Base-by-base conservation (phyloP, 2,797 vertebrate species). In the Mormyrus proboscirostris region DNA sequence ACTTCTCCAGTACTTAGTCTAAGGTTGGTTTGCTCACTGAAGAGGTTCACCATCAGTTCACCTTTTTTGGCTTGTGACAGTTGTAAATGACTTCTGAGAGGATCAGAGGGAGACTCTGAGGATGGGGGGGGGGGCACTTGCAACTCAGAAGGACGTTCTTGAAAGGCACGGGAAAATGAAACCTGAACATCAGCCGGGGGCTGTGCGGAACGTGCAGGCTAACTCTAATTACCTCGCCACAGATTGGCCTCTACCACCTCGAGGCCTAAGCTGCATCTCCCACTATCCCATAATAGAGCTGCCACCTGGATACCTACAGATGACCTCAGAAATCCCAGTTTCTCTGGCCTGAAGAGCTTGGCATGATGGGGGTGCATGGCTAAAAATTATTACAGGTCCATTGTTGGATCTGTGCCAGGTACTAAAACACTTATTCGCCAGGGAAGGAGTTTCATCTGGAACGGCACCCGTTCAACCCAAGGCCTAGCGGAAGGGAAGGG, bases 1-100 rank as follows among this genome's bases (percentile, higher is more conserved):
- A 94, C 92, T 91, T 88, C 50, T 19, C 89, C 69, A 93, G 92
- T 94, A 94, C 92, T 92, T 88, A 38, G 44, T 76, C 90, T 89
- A 90, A 90, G 33, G 50, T 85, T 91, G 59, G 29, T 22, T 19
- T 25, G 0, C 1, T 86, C 50, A 53, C 87, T 91, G 88, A 91
- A 89, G 84, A 89, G 79, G 47, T 88, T 73, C 88, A 88, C 88
- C 88, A 76, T 33, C 22, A 65, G 55, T 90, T 90, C 84, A 38
- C 87, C 76, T 91, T 91, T 92, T 90, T 94, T 92, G 91, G 89
- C 22, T 44, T 84, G 73, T 69, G 62, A 89, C 90, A 57, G 82
- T 85, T 50, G 49, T 85, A 85, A 49, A 51, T 2, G 47, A 50
- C 47, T 8, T 59, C 51, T 57, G 79, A 89, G 69, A 50, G 7